These are phyloP conservation scores for Sebastes nivosus DNA, from an alignment of 2,797 vertebrate genomes.

Conservation along the genomic window DNA sequence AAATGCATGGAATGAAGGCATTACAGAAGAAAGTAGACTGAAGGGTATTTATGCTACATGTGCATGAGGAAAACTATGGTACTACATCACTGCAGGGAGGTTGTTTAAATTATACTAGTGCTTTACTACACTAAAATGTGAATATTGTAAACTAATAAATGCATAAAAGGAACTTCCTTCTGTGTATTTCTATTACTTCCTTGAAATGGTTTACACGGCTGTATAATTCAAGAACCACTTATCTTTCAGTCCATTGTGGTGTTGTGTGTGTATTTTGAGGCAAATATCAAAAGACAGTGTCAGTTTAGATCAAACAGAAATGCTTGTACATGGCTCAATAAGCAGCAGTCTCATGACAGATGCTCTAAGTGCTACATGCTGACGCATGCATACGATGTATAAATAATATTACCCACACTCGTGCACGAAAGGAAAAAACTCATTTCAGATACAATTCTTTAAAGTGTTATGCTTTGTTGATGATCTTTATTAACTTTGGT, in stretches of 20 bases:
- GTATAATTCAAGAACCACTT: conserved; percentile 43
- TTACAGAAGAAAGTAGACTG: background rate
- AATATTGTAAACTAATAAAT: background rate
- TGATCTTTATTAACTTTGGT: conserved; percentile 10
- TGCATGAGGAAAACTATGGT: background rate
- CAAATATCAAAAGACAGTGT: conserved; percentile 39
- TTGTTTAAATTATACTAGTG: background rate
- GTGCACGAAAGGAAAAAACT: conserved; percentile 3
- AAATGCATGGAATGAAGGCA: background rate
- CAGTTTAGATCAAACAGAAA: conserved; percentile 40
- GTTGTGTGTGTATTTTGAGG: conserved; percentile 24
- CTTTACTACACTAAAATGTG: background rate
- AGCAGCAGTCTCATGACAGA: conserved; percentile 30
- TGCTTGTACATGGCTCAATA: conserved; percentile 17
- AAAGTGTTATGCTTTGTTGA: background rate
- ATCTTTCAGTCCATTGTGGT: conserved; percentile 13
- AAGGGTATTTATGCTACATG: background rate
- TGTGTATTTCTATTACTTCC: background rate
- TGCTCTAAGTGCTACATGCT: conserved; percentile 30
- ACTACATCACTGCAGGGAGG: background rate
- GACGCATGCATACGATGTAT: conserved; percentile 23
- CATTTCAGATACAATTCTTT: conserved; percentile 20
- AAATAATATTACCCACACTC: conserved; percentile 21
- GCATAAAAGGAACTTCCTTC: background rate
- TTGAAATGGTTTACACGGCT: background rate